These are phyloP conservation scores for Limosa lapponica DNA, from an alignment of 2,797 vertebrate genomes.

Conservation along the genomic window DNA sequence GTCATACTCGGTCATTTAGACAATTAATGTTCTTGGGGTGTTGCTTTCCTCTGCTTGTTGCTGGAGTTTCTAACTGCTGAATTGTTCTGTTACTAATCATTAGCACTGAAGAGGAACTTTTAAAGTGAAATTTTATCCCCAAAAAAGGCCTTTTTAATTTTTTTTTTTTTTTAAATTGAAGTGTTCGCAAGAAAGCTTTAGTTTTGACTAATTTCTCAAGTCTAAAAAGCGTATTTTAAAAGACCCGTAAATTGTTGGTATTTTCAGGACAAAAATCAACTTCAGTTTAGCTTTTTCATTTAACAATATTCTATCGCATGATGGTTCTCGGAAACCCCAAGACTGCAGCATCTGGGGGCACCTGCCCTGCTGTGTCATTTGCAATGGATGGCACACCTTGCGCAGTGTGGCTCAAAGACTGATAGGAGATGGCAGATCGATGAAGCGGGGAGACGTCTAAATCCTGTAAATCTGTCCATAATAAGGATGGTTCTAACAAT, in stretches of 20 bases:
- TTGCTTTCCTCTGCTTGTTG: neutral
- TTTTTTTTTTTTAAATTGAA: neutral
- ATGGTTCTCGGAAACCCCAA: neutral
- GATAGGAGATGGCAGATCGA: neutral
- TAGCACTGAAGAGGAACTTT: neutral
- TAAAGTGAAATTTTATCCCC: neutral
- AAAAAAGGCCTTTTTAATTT: neutral
- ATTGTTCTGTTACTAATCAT: neutral
- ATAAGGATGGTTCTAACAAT: neutral
- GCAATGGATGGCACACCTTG: neutral
- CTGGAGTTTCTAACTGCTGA: neutral
- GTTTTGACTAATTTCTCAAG: neutral
- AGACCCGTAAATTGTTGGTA: neutral
- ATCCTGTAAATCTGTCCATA: neutral
- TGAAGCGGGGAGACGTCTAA: neutral
- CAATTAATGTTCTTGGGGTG: neutral
- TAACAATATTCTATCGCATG: rapidly evolving
- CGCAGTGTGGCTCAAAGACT: neutral
- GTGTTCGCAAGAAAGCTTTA: neutral
- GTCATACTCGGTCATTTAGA: neutral
- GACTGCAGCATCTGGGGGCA: neutral
- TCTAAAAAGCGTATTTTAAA: neutral
- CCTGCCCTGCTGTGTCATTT: neutral
- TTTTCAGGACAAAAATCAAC: neutral
- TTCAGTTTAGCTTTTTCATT: neutral